A percentile compares a stretch with the other conserved stretches of the same genome.
Evolutionary conservation across 2,113 vertebrate genomes (phyloP).

Genomic region (Aspidoscelis tigris): DNA sequence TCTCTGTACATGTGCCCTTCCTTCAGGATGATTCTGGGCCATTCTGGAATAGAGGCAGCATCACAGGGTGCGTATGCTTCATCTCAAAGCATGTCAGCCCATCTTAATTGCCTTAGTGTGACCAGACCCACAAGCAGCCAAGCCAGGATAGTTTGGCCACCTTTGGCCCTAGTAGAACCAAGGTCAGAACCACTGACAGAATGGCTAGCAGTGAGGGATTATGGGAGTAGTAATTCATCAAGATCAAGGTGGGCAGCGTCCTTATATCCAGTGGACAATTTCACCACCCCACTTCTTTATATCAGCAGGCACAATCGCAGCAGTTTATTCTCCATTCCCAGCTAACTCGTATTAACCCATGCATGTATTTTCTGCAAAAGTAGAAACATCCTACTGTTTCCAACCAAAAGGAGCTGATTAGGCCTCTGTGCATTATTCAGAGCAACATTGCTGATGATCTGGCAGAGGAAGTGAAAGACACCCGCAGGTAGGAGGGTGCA

Average conservation of each 20-base stretch:
- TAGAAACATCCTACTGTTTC: background rate
- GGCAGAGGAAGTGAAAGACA: conserved; percentile 32
- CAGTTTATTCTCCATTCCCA: background rate
- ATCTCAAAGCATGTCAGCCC: too few species aligned
- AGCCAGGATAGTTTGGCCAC: background rate
- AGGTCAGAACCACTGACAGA: too few species aligned
- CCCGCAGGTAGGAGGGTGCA: conserved; percentile 60
- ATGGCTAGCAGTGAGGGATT: too few species aligned
- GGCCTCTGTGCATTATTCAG: conserved; percentile 14
- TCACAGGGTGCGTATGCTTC: too few species aligned
- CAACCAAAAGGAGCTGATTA: background rate
- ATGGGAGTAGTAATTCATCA: background rate
- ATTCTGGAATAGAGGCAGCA: too few species aligned
- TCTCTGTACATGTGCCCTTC: too few species aligned
- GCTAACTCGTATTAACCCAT: background rate
- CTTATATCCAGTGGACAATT: background rate
- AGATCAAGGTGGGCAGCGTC: background rate
- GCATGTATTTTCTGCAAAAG: background rate
- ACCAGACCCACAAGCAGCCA: too few species aligned
- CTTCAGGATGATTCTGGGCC: too few species aligned
- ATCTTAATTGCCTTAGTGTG: too few species aligned
- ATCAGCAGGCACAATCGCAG: background rate
- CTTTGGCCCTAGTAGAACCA: background rate
- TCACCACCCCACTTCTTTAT: background rate
- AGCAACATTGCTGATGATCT: conserved; percentile 23